Evolutionary conservation across 2,888 invertebrate genomes (phyloP), one percentile per base, ranked within the genome.

Genomic region (Rhagonycha fulva): DNA sequence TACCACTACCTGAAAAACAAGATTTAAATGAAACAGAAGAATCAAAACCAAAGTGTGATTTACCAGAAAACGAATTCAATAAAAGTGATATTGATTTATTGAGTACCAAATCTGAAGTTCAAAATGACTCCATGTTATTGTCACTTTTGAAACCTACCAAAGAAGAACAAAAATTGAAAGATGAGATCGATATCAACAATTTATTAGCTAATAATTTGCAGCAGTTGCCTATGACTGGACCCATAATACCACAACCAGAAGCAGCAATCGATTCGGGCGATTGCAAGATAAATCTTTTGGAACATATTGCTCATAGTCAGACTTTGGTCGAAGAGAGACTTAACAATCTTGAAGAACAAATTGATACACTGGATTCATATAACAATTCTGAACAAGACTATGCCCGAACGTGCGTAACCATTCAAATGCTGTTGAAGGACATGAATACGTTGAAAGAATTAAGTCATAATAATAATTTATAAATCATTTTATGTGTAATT

Each of bases 191-290:
- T 74, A 75, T 84, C 14, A 84, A 84, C 72, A 75, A 84, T 9
- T 74, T 86, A 66, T 84, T 86, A 79, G 84, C 83, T 14, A 84
- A 84, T 63, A 82, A 81, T 76, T 75, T 83, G 68, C 80, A 81
- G 12, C 80, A 80, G 19, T 61, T 80, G 12, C 68, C 81, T 66
- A 62, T 71, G 47, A 76, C 76, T 14, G 80, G 78, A 14, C 85
- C 86, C 0, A 86, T 84, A 68, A 92, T 91, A 79, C 96, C 95
- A 11, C 92, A 93, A 86, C 96, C 96, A 0, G 95, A 96, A 86
- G 94, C 94, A 11, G 92, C 95, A 2, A 96, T 96, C 74, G 94
- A 96, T 87, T 91, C 94, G 67, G 89, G 91, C 67, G 94, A 93
- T 85, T 96, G 96, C 82, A 92, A 94, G 80, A 90, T 93, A 82